Conservation (phyloP, 2,888 invertebrate genomes). For the Amorpha juglandis region DNA sequence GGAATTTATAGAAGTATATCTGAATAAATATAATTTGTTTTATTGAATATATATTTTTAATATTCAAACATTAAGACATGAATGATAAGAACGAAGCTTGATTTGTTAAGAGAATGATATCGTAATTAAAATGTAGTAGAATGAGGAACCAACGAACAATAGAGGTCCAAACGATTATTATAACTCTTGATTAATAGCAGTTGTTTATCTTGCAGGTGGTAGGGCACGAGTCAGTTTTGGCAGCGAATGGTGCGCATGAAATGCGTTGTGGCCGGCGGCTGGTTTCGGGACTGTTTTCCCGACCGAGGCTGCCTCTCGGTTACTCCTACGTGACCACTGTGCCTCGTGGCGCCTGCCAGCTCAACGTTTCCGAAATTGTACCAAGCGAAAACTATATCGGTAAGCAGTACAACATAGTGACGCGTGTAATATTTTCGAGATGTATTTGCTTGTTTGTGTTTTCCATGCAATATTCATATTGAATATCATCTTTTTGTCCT, state of each 20-base stretch:
- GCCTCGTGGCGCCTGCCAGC: slow-evolving; percentile 93
- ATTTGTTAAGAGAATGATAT: too few relatives aligned
- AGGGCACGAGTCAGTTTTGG: slow-evolving; percentile 93
- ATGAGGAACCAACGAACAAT: too few relatives aligned
- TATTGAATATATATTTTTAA: too few relatives aligned
- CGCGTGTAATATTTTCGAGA: too few relatives aligned
- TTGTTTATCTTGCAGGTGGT: slow-evolving; percentile 86
- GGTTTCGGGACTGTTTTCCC: slow-evolving; percentile 93
- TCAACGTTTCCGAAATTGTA: slow-evolving; percentile 92
- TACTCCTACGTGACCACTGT: slow-evolving; percentile 93
- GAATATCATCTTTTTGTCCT: neutral
- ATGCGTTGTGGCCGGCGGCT: slow-evolving; percentile 86
- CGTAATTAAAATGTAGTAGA: too few relatives aligned
- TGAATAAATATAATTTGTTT: too few relatives aligned
- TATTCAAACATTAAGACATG: neutral
- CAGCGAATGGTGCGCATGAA: slow-evolving; percentile 75
- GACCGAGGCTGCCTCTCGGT: slow-evolving; percentile 91
- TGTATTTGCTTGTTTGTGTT: too few relatives aligned
- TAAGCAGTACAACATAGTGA: slow-evolving; percentile 63
- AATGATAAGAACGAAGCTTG: neutral
- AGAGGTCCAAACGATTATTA: too few relatives aligned
- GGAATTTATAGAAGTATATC: too few relatives aligned
- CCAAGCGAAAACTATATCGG: slow-evolving; percentile 93
- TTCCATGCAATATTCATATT: too few relatives aligned
- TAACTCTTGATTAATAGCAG: too few relatives aligned